Conservation (phyloP, 2,113 vertebrate species). For the Oryzias celebensis region DNA sequence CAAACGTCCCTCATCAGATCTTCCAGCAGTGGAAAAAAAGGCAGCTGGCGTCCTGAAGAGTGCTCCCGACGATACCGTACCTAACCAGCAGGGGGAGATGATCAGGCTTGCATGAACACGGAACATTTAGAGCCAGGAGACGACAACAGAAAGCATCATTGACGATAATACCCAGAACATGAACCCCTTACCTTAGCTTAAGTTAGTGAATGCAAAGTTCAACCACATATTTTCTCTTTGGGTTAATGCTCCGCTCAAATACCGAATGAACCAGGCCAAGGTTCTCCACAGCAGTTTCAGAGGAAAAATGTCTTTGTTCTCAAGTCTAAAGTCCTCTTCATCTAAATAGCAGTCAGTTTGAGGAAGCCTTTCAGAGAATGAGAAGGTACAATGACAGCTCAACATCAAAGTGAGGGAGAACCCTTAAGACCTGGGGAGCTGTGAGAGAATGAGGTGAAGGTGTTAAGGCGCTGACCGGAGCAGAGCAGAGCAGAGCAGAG, state of each 20-base stretch:
- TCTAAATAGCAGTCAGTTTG: constrained; percentile 11
- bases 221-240: constrained; percentile 8
- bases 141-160: constrained; percentile 19
- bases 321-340: not conserved
- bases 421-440: constrained; percentile 28
- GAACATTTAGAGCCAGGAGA: not conserved
- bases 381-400: not conserved
- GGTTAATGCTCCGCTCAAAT: not conserved
- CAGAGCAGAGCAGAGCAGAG: constrained; percentile 30
- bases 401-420: constrained; percentile 44
- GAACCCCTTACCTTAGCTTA: constrained; percentile 16
- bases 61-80: constrained; percentile 95
- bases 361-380: not conserved
- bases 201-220: constrained; percentile 28
- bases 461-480: constrained; percentile 34
- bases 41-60: constrained; percentile 84
- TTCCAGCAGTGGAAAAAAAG: constrained; percentile 89
- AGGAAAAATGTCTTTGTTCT: not conserved
- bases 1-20: constrained; percentile 93
- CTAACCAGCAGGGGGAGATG: constrained; percentile 70
- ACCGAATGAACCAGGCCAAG: constrained; percentile 22
- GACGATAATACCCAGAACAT: constrained; percentile 15
- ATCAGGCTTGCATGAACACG: constrained; percentile 3
- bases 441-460: constrained; percentile 47
- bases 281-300: constrained; percentile 47